These are phyloP conservation scores for Metopia argyrocephala DNA, from an alignment of 2,888 invertebrate genomes.

Conservation along the genomic window DNA sequence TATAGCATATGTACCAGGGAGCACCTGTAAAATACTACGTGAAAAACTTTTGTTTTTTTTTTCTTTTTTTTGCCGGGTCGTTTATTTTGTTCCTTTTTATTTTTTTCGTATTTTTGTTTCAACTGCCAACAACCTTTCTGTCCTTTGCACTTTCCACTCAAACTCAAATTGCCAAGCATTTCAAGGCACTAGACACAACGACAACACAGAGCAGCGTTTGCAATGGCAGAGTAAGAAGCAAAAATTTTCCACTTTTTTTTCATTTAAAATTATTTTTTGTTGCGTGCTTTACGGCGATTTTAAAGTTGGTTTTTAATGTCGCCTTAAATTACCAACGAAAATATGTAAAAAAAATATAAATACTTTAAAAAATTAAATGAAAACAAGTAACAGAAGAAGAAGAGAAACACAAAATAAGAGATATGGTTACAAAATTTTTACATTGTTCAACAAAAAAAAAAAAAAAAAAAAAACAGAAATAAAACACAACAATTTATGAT, in stretches of 20 bases:
- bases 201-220: too few species aligned
- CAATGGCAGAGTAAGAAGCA: neutral
- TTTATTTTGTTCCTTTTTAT: neutral
- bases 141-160: slow-evolving; percentile 52
- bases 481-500: neutral
- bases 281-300: slow-evolving; percentile 62
- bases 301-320: slow-evolving; percentile 57
- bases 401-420: slow-evolving; percentile 12
- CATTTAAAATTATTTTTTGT: neutral
- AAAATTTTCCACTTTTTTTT: neutral
- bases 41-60: slow-evolving; percentile 9
- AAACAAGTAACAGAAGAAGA: neutral
- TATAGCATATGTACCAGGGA: slow-evolving; percentile 45
- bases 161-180: slow-evolving; percentile 17
- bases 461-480: neutral
- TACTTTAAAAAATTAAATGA: neutral
- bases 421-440: slow-evolving; percentile 8
- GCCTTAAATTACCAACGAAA: slow-evolving; percentile 56
- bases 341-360: slow-evolving; percentile 47
- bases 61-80: neutral
- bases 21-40: slow-evolving; percentile 37
- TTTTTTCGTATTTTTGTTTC: neutral
- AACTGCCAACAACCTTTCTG: slow-evolving; percentile 13
- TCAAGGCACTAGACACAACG: slow-evolving; percentile 35
- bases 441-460: neutral